These are phyloP conservation scores for Eurosta solidaginis DNA, from an alignment of 1,140 invertebrate genomes.

Conservation along the genomic window DNA sequence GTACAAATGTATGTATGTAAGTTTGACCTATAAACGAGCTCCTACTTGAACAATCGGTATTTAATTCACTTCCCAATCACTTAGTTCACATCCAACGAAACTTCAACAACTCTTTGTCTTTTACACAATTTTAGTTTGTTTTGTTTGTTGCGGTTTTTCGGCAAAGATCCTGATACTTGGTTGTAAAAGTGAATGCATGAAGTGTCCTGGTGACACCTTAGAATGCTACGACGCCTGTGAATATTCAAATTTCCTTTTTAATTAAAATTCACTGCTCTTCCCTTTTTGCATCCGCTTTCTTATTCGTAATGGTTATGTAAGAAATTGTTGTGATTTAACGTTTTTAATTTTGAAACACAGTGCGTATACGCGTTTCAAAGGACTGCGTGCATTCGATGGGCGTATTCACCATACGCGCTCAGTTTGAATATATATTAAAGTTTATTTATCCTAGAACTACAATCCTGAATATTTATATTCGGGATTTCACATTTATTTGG, in stretches of 20 bases:
- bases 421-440: too few relatives aligned
- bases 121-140: neutral
- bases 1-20: too few relatives aligned
- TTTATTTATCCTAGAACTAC: too few relatives aligned
- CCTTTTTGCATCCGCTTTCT: neutral
- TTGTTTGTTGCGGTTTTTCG: neutral
- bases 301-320: neutral
- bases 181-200: neutral
- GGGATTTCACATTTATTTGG: too few relatives aligned
- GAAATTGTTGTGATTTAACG: slow-evolving; percentile 26
- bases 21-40: too few relatives aligned
- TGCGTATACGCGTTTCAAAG: slow-evolving; percentile 5
- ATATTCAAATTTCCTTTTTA: slow-evolving; percentile 30
- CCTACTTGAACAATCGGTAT: too few relatives aligned
- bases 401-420: neutral
- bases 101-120: neutral
- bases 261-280: slow-evolving; percentile 20
- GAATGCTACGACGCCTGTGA: neutral
- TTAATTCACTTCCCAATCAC: neutral
- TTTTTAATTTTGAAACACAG: slow-evolving; percentile 3
- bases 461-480: too few relatives aligned
- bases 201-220: neutral
- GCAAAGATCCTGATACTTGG: neutral
- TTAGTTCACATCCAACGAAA: neutral
- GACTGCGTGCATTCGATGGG: neutral